Base-by-base conservation (phyloP, 1,140 invertebrate genomes). In the Phymastichus coffea region DNA sequence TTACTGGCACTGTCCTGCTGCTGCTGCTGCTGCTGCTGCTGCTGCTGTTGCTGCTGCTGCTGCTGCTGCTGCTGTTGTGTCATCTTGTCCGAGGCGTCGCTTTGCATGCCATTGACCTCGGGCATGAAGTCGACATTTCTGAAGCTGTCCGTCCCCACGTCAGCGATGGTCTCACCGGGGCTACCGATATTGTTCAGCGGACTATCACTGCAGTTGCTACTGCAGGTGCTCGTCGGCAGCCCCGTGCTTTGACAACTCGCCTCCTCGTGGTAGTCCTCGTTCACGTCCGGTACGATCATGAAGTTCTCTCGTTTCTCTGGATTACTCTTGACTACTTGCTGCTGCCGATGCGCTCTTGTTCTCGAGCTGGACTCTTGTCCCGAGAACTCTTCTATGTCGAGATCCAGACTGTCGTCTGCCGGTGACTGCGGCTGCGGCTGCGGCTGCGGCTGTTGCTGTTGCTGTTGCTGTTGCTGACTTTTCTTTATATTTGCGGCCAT, bases 401-500 rank as follows among this genome's bases (percentile, higher is more conserved):
- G n/a, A n/a, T n/a, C n/a, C n/a, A n/a, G n/a, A n/a, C n/a, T n/a
- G n/a, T n/a, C n/a, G n/a, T n/a, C n/a, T n/a, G n/a, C n/a, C n/a
- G 6, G 28, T 33, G 6, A 12, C 28, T 33, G 28, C 28, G 6
- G 28, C 28, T 33, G 28, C 28, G 6, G 28, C 28, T 33, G 28
- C 28, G 6, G 28, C 28, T 33, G 28, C 28, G 6, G 28, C 28
- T 33, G 28, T 33, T 33, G 28, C 12, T 33, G 28, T 7, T 33
- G 28, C 12, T 33, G 6, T 12, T 65, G 35, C 7, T 47, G 10
- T 12, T 68, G 63, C 10, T 63, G 64, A 22, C 47, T 47, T 49
- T 70, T 73, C 19, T 71, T 75, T 35, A 80, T 71, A 46, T 77
- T 79, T 8, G 76, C 76, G 8, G 72, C 78, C 78, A 80, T 80